Conservation (phyloP, 2,888 invertebrate genomes). For the Aphidoletes aphidimyza region DNA sequence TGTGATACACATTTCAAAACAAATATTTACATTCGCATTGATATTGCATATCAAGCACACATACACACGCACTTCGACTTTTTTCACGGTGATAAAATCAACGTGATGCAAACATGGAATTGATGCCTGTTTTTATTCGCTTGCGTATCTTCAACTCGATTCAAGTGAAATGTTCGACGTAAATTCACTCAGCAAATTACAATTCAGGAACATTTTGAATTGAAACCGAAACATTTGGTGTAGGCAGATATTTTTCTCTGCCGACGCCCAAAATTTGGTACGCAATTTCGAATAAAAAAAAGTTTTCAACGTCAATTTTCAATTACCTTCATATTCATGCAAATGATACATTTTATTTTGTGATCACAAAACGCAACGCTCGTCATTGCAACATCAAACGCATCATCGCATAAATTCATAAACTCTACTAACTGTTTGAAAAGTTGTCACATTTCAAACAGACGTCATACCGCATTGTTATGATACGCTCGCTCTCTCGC, state of each 20-base stretch:
- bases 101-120: slow-evolving; percentile 30
- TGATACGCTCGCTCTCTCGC: not conserved
- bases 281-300: too few species aligned
- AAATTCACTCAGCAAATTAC: not conserved
- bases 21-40: slow-evolving; percentile 20
- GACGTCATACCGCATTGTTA: slow-evolving; percentile 14
- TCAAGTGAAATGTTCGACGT: too few species aligned
- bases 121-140: not conserved
- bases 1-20: slow-evolving; percentile 21
- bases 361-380: too few species aligned
- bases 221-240: not conserved
- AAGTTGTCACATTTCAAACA: slow-evolving; percentile 37
- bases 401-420: too few species aligned
- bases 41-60: slow-evolving; percentile 12
- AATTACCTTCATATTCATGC: too few species aligned
- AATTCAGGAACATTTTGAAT: not conserved
- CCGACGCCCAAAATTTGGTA: too few species aligned
- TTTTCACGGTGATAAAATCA: not conserved
- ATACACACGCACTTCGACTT: not conserved
- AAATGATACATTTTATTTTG: too few species aligned
- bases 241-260: too few species aligned
- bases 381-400: not conserved
- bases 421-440: not conserved
- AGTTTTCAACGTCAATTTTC: too few species aligned
- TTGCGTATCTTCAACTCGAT: too few species aligned